Evolutionary conservation across 2,888 invertebrate genomes (phyloP), one percentile per base, ranked within the genome.

Genomic region (Cyclophora albipunctata): DNA sequence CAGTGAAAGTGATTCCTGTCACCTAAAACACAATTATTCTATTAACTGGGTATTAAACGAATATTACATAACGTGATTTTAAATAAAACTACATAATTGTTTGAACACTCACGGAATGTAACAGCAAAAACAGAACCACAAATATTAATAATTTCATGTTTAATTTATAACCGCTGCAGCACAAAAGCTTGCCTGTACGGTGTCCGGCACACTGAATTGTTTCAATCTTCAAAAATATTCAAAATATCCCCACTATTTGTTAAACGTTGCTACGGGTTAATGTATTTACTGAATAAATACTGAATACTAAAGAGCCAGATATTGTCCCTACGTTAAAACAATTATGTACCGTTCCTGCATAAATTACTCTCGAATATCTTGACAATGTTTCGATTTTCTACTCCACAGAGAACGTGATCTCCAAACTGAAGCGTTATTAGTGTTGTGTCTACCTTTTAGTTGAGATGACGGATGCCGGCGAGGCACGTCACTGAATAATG

Each of bases 241-340:
- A 46, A 49, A 50, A 55, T 52, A 49, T 53, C 51, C 45, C 51
- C 51, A 53, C 54, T 60, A 51, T 20, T 20, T 20, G 20, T 59
- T 58, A 52, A 57, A 53, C 46, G 42, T 47, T 45, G 49, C 51
- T 52, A 45, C 51, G 54, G 57, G 62, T 62, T 62, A 62, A 59
- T 58, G 54, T 62, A 62, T 65, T 63, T 61, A 59, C 58, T 57
- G 52, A 51, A 60, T 58, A 61, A 60, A 65, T 58, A 60, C 57
- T 52, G 55, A 58, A 57, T 56, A 64, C 61, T 61, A 63, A 59
- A 57, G 54, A 60, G 56, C 54, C 52, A 51, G 58, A 52, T 56
- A 54, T 58, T 54, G 58, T 57, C 56, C 52, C 49, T 52, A 54
- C 53, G 51, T 46, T 55, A 54, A 58, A 57, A 54, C 60, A 49